Percentiles rank a stretch among this genome's conserved stretches.
Evolutionary conservation across 2,888 invertebrate species (phyloP).

Genomic region (Euzetes globulus): DNA sequence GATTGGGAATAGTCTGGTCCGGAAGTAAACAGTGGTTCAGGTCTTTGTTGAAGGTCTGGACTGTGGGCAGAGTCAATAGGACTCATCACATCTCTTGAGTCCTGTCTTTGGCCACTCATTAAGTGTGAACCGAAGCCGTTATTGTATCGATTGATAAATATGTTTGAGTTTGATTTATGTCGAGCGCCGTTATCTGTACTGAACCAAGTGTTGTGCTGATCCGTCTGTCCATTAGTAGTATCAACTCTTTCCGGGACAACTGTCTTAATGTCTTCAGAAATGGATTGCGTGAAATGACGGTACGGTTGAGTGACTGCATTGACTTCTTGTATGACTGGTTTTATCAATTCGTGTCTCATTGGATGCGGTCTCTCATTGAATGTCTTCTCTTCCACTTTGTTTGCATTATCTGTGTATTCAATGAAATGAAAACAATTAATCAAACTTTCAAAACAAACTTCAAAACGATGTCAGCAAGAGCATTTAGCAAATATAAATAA

Average conservation of each 20-base stretch:
- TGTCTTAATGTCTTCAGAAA: constrained; percentile 26
- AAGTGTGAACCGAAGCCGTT: no score
- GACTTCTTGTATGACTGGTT: constrained; percentile 32
- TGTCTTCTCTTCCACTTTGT: constrained; percentile 9
- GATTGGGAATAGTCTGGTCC: no score
- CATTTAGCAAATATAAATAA: no score
- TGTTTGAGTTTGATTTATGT: not conserved
- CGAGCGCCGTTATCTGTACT: not conserved
- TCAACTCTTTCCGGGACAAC: not conserved
- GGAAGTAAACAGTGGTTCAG: no score
- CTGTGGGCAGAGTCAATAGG: no score
- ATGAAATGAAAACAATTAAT: no score
- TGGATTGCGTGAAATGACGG: constrained; percentile 13
- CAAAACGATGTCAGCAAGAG: no score
- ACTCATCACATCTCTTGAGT: no score
- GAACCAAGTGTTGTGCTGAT: not conserved
- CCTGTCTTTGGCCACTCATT: no score
- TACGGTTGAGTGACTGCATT: constrained; percentile 34
- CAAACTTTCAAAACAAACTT: no score
- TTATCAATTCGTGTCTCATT: constrained; percentile 20
- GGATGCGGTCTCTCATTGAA: constrained; percentile 17
- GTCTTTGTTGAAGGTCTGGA: no score
- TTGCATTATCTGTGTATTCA: not conserved
- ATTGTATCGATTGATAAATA: not conserved
- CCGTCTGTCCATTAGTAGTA: not conserved